phyloP scores from a whole-genome alignment of 2,888 invertebrate genomes.

The Lepas anatifera region DNA sequence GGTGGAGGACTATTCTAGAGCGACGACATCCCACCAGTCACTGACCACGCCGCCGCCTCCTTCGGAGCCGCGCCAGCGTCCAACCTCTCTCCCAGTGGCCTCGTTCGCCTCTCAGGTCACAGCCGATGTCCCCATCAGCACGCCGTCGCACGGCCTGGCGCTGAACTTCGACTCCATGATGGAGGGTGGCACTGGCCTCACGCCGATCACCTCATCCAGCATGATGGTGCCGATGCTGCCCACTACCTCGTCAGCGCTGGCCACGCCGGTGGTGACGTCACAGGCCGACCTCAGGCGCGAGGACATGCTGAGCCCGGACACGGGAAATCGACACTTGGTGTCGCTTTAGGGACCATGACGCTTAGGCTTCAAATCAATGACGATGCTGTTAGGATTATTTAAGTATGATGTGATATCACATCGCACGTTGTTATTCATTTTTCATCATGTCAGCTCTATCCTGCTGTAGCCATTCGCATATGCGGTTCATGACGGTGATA shows the following conservation, averaged over 20 bases:
- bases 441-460: too few relatives aligned
- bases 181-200: conserved; percentile 85
- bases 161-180: conserved; percentile 87
- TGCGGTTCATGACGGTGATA: too few relatives aligned
- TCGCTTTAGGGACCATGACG: conserved; percentile 34
- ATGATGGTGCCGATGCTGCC: conserved; percentile 19
- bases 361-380: too few relatives aligned
- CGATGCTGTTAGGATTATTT: too few relatives aligned
- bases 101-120: conserved; percentile 30
- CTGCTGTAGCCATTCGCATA: too few relatives aligned
- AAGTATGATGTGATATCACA: too few relatives aligned
- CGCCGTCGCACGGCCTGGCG: conserved; percentile 65
- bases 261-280: conserved; percentile 47
- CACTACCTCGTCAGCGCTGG: conserved; percentile 22
- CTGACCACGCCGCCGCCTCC: conserved; percentile 6
- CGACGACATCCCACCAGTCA: background rate
- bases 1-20: background rate
- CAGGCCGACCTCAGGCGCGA: conserved; percentile 27
- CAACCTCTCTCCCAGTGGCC: conserved; percentile 35
- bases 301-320: conserved; percentile 50
- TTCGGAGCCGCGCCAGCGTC: conserved; percentile 27
- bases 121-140: conserved; percentile 57
- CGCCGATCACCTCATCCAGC: conserved; percentile 50
- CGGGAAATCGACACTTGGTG: conserved; percentile 58
- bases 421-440: too few relatives aligned